These are phyloP conservation scores for Apodemus agrarius DNA, from an alignment of 2,797 vertebrate species.

Conservation along the genomic window DNA sequence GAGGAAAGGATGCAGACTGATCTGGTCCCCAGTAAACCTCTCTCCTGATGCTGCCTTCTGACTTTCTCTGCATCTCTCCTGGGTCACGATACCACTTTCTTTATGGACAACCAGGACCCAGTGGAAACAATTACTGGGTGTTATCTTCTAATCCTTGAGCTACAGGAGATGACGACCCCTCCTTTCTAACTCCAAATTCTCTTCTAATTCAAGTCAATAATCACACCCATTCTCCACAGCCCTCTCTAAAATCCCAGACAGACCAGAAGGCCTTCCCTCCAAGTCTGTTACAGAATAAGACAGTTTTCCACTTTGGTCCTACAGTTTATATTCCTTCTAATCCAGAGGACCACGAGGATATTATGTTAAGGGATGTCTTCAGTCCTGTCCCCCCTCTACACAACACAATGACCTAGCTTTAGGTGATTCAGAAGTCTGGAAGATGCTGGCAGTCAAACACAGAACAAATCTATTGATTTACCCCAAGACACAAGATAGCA, in stretches of 20 bases:
- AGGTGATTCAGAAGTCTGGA: background rate
- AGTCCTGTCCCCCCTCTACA: background rate
- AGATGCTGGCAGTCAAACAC: background rate
- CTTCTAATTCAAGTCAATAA: slow-evolving; percentile 2
- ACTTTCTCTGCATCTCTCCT: background rate
- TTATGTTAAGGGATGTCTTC: background rate
- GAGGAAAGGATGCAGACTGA: background rate
- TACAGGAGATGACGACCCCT: background rate
- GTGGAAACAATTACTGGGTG: background rate
- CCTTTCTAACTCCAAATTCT: background rate
- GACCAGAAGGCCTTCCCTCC: slow-evolving; percentile 17
- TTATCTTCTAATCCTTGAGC: background rate
- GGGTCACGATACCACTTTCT: background rate
- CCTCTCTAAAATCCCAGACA: background rate
- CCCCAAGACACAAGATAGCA: background rate
- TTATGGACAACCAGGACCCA: background rate
- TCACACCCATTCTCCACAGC: background rate
- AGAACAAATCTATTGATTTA: background rate
- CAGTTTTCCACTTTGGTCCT: background rate
- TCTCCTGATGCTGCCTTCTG: background rate
- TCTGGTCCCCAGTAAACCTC: background rate
- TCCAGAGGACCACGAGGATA: background rate
- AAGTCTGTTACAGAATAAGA: background rate
- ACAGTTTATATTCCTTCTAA: background rate
- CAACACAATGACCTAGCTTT: background rate